phyloP scores from a whole-genome alignment of 2,113 vertebrate genomes.

The Emydura subglobosa region DNA sequence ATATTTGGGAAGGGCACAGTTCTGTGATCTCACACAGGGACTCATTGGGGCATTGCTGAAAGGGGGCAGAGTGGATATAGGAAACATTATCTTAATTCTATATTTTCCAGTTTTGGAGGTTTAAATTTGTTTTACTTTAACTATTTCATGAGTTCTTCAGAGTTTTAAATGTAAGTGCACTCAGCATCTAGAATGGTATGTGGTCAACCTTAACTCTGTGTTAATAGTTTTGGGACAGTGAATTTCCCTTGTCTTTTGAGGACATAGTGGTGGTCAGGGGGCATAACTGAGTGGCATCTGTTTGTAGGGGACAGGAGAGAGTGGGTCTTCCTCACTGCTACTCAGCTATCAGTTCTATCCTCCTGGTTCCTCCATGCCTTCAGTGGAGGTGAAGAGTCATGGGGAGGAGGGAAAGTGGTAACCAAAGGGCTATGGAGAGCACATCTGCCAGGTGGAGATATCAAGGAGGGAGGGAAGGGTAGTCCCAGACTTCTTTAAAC shows the following conservation, averaged over 20 bases:
- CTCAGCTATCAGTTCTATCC: no score
- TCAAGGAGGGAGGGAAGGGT: not conserved
- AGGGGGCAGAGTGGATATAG: no score
- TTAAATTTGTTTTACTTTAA: not conserved
- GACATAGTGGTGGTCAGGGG: not conserved
- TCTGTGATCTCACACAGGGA: no score
- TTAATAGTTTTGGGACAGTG: not conserved
- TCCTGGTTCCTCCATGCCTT: no score
- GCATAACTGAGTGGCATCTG: no score
- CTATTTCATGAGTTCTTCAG: not conserved
- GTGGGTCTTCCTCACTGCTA: no score
- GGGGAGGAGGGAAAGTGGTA: no score
- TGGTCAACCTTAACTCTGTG: not conserved
- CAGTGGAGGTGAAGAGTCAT: no score
- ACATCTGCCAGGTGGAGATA: not conserved
- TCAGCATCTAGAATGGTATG: not conserved
- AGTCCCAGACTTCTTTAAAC: not conserved
- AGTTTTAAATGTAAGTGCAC: not conserved
- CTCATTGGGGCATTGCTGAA: no score
- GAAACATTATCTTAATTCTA: not conserved
- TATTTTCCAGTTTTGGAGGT: not conserved
- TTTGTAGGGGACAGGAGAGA: no score
- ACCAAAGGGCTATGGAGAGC: no score
- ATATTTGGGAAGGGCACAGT: not conserved
- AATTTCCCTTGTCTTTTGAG: not conserved